A percentile compares a stretch with the other conserved stretches of the same genome.
Conservation (phyloP, 1,140 invertebrate species). For the Orius insidiosus region DNA sequence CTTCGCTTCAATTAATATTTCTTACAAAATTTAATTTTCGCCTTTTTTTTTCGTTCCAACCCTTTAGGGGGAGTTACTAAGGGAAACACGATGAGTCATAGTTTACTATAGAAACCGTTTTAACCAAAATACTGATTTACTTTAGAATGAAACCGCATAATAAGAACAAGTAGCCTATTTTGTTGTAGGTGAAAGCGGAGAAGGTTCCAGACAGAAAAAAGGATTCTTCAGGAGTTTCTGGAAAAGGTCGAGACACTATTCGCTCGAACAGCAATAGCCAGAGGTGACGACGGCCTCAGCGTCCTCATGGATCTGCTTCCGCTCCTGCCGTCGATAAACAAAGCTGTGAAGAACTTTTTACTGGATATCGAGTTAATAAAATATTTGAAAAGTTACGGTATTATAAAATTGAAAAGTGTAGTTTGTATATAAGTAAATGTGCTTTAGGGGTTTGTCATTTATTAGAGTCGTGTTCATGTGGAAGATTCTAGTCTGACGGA, state of each 20-base stretch:
- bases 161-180: conserved; percentile 19
- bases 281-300: conserved; percentile 22
- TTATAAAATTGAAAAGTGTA: too few relatives aligned
- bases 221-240: conserved; percentile 68
- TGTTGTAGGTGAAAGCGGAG: conserved; percentile 40
- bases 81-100: too few relatives aligned
- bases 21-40: too few relatives aligned
- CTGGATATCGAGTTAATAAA: not conserved
- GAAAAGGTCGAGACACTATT: conserved; percentile 65
- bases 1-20: too few relatives aligned
- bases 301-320: conserved; percentile 9
- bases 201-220: conserved; percentile 50
- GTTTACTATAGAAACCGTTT: not conserved
- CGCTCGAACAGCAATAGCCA: conserved; percentile 53
- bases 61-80: too few relatives aligned
- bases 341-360: conserved; percentile 1
- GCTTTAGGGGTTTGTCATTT: too few relatives aligned
- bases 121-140: conserved; percentile 2
- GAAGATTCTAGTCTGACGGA: too few relatives aligned
- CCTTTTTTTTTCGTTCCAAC: too few relatives aligned
- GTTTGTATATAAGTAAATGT: too few relatives aligned
- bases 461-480: too few relatives aligned
- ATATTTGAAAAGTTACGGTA: not conserved
- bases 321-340: conserved; percentile 3
- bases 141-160: conserved; percentile 12